These are phyloP conservation scores for Chondrosia reniformis DNA, from an alignment of 37 sponge, comb jelly and placozoan genomes.

Conservation along the genomic window DNA sequence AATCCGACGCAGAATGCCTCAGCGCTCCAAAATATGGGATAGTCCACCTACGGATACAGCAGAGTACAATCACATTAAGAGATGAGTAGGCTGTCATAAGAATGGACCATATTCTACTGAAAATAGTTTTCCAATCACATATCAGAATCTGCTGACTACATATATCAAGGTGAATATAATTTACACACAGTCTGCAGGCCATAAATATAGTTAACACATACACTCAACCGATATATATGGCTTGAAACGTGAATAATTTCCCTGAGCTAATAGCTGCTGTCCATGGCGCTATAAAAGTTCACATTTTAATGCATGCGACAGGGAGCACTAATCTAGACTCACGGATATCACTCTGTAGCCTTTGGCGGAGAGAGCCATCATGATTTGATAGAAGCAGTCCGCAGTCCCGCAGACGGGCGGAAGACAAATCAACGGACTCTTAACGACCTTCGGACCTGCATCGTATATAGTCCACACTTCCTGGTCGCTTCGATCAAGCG, in stretches of 20 bases:
- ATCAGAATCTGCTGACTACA: no score
- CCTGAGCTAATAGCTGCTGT: background rate
- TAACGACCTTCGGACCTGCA: constrained; percentile 88
- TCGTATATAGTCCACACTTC: constrained; percentile 91
- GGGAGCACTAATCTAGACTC: constrained; percentile 12
- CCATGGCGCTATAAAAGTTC: background rate
- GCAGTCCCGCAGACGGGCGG: constrained; percentile 91
- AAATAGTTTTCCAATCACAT: no score
- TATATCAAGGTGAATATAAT: no score
- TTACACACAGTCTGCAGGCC: no score
- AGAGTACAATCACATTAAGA: background rate
- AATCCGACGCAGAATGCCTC: constrained; percentile 86
- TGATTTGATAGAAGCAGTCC: constrained; percentile 86
- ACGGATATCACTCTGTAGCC: constrained; percentile 91
- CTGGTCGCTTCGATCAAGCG: constrained; percentile 35
- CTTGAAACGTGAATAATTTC: no score
- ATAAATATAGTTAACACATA: no score
- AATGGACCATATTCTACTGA: no score
- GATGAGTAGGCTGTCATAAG: no score
- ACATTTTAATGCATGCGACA: background rate
- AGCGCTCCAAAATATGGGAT: constrained; percentile 81
- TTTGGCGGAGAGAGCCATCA: constrained; percentile 56
- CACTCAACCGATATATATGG: no score
- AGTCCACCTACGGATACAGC: constrained; percentile 54
- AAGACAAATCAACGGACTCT: constrained; percentile 84